Evolutionary conservation across 2,888 invertebrate genomes (phyloP).

Genomic region (Spilosoma lubricipeda): DNA sequence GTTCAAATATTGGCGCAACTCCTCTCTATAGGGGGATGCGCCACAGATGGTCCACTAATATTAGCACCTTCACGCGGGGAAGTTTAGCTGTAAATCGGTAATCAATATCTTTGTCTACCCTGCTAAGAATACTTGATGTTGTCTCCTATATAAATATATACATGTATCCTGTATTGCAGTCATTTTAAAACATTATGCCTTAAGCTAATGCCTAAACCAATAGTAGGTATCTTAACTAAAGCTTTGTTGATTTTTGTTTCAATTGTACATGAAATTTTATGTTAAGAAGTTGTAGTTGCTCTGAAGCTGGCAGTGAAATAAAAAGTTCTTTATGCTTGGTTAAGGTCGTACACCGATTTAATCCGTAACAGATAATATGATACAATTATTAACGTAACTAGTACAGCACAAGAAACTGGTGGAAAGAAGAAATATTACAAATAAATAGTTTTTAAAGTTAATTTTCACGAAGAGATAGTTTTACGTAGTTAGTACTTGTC

Average conservation of each 20-base stretch:
- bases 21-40: constrained; percentile 62
- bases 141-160: constrained; percentile 14
- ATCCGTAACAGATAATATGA: too few species aligned
- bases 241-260: not conserved
- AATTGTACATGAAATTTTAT: not conserved
- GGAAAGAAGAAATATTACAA: too few species aligned
- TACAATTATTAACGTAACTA: too few species aligned
- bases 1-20: constrained; percentile 53
- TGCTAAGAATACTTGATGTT: constrained; percentile 13
- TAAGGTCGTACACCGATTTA: too few species aligned
- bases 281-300: too few species aligned
- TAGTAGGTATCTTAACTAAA: not conserved
- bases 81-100: constrained; percentile 71
- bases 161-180: not conserved
- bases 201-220: too few species aligned
- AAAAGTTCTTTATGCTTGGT: too few species aligned
- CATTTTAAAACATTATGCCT: not conserved
- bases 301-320: too few species aligned
- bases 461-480: too few species aligned
- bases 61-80: constrained; percentile 72
- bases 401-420: too few species aligned
- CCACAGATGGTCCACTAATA: constrained; percentile 79
- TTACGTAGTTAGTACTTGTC: too few species aligned
- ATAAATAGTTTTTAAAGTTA: too few species aligned
- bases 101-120: constrained; percentile 65